A percentile compares a stretch with the other conserved stretches of the same genome.
Evolutionary conservation across 35 echinoderm and acorn worm species (phyloP).

Genomic region (Apostichopus parvimensis): DNA sequence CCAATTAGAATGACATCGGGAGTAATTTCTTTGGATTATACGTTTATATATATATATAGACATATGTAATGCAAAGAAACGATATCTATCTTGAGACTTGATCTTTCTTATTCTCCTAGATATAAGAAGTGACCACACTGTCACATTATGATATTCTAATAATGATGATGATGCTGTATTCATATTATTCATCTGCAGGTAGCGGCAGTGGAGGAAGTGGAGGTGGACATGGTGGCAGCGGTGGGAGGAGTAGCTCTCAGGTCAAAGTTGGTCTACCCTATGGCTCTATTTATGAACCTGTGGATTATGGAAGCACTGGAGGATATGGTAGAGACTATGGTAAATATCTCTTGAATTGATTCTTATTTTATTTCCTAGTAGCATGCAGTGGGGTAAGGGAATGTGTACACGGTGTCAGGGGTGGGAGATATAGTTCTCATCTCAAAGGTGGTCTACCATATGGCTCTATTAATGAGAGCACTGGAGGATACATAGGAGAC

Average conservation of each 20-base stretch:
- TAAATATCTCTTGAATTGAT: constrained; percentile 6
- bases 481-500: neutral
- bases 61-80: too few relatives aligned
- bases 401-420: neutral
- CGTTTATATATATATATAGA: too few relatives aligned
- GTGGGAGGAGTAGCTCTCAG: constrained; percentile 73
- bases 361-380: too few relatives aligned
- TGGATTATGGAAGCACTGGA: constrained; percentile 82
- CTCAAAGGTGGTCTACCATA: neutral
- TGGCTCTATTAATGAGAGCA: neutral
- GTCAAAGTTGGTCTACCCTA: constrained; percentile 77
- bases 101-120: too few relatives aligned
- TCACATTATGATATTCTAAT: too few relatives aligned
- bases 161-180: too few relatives aligned
- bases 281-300: constrained; percentile 88
- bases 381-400: too few relatives aligned
- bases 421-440: neutral
- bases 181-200: neutral
- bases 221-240: constrained; percentile 91
- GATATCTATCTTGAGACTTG: too few relatives aligned
- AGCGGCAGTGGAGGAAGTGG: constrained; percentile 74
- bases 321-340: constrained; percentile 83
- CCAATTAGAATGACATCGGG: too few relatives aligned
- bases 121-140: too few relatives aligned
- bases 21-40: too few relatives aligned